These are phyloP conservation scores for Bombus pyrosoma DNA, from an alignment of 1,140 invertebrate genomes.

Conservation along the genomic window DNA sequence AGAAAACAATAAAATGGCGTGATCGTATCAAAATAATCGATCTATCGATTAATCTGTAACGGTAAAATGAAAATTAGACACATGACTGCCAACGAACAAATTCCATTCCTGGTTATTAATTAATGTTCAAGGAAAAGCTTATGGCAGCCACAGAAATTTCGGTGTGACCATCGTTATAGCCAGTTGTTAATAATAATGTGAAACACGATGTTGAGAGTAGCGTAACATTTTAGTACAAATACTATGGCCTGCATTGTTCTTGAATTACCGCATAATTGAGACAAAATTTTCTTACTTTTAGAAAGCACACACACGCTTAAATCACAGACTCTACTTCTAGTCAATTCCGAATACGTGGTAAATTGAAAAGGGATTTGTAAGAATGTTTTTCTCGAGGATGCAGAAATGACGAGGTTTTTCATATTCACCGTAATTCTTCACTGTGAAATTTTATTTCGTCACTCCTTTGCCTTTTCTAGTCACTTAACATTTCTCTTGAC, in stretches of 20 bases:
- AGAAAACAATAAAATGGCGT: background rate
- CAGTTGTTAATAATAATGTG: conserved; percentile 10
- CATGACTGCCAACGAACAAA: background rate
- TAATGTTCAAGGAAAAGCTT: background rate
- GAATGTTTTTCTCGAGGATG: background rate
- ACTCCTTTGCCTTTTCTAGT: background rate
- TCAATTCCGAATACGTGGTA: background rate
- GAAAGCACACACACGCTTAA: background rate
- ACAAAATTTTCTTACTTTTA: conserved; percentile 8
- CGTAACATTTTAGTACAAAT: background rate
- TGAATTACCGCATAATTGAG: background rate
- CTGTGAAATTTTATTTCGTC: background rate
- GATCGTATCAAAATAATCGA: no score
- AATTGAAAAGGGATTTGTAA: background rate
- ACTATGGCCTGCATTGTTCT: background rate
- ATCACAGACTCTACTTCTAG: background rate
- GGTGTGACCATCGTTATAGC: no score
- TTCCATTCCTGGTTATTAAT: background rate
- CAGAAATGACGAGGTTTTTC: background rate
- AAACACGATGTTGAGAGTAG: background rate
- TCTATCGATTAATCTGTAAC: no score
- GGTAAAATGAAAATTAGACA: background rate
- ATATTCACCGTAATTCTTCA: background rate
- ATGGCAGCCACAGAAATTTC: background rate
- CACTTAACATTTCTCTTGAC: background rate